These are phyloP conservation scores for Agrotis ipsilon DNA, from an alignment of 2,888 invertebrate genomes.

Conservation along the genomic window DNA sequence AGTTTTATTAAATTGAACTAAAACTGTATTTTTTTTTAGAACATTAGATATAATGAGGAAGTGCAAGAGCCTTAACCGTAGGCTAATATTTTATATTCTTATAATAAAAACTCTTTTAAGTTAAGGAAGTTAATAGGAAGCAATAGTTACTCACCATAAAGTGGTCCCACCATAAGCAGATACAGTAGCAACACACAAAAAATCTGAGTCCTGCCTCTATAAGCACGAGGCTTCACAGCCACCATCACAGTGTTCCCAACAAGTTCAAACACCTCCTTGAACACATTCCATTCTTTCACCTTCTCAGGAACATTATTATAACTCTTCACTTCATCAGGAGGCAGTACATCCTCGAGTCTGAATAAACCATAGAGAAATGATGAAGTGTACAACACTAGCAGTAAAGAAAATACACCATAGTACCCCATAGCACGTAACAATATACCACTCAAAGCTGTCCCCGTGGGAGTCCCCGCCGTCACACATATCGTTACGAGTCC, in stretches of 20 bases:
- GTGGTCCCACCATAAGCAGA: constrained; percentile 87
- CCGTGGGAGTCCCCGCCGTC: constrained; percentile 88
- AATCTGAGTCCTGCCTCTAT: constrained; percentile 81
- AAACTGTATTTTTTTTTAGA: background rate
- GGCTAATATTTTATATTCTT: too few relatives aligned
- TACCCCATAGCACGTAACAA: constrained; percentile 84
- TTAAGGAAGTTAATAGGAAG: too few relatives aligned
- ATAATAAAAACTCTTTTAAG: too few relatives aligned
- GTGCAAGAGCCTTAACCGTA: too few relatives aligned
- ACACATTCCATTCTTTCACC: constrained; percentile 68
- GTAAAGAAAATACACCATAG: constrained; percentile 86
- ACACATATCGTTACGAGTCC: constrained; percentile 91
- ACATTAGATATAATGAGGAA: background rate
- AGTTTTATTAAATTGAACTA: background rate
- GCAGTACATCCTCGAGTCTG: constrained; percentile 82
- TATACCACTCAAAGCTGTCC: constrained; percentile 90
- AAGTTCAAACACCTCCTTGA: constrained; percentile 78
- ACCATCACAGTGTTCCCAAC: constrained; percentile 86
- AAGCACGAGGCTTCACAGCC: constrained; percentile 77
- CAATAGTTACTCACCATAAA: constrained; percentile 83
- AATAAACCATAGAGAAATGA: constrained; percentile 84
- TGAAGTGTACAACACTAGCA: constrained; percentile 77
- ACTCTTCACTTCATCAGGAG: constrained; percentile 59
- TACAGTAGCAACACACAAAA: constrained; percentile 83
- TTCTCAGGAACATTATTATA: constrained; percentile 33